Percentiles rank a stretch among this genome's conserved stretches.
These are phyloP conservation scores for Bicyclus anynana DNA, from an alignment of 1,140 invertebrate species.

Conservation along the genomic window DNA sequence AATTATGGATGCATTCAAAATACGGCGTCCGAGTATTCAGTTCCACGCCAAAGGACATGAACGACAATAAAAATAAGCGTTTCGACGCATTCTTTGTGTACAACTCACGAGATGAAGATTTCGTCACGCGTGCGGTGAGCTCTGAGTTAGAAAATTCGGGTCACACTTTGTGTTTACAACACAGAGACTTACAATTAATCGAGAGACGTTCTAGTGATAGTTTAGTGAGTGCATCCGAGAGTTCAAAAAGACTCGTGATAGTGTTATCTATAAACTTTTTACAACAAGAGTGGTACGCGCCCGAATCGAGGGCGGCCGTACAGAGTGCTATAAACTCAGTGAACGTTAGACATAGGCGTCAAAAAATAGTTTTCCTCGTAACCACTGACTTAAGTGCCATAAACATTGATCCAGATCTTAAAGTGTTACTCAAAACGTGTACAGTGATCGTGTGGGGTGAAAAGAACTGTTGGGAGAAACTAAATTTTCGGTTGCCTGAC, in stretches of 20 bases:
- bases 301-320: slow-evolving; percentile 83
- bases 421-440: slow-evolving; percentile 89
- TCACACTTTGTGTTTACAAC: slow-evolving; percentile 87
- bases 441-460: slow-evolving; percentile 92
- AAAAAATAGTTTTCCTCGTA: slow-evolving; percentile 86
- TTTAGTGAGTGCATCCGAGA: slow-evolving; percentile 87
- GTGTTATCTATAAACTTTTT: slow-evolving; percentile 86
- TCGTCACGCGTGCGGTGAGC: slow-evolving; percentile 86
- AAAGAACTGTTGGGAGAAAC: slow-evolving; percentile 92
- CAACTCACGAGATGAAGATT: slow-evolving; percentile 89
- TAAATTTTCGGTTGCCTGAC: slow-evolving; percentile 92
- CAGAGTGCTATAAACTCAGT: slow-evolving; percentile 86
- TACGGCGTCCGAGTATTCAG: slow-evolving; percentile 90
- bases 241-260: slow-evolving; percentile 84
- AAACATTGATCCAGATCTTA: slow-evolving; percentile 87
- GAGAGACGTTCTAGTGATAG: slow-evolving; percentile 84
- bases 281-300: slow-evolving; percentile 85
- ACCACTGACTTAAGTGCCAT: slow-evolving; percentile 81
- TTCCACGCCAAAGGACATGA: slow-evolving; percentile 79
- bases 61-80: slow-evolving; percentile 79
- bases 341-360: slow-evolving; percentile 82
- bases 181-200: slow-evolving; percentile 84
- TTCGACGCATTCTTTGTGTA: slow-evolving; percentile 94
- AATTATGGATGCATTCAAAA: slow-evolving; percentile 92
- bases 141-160: slow-evolving; percentile 87